Conservation (phyloP, 2,113 vertebrate species). For the Euleptes europaea region DNA sequence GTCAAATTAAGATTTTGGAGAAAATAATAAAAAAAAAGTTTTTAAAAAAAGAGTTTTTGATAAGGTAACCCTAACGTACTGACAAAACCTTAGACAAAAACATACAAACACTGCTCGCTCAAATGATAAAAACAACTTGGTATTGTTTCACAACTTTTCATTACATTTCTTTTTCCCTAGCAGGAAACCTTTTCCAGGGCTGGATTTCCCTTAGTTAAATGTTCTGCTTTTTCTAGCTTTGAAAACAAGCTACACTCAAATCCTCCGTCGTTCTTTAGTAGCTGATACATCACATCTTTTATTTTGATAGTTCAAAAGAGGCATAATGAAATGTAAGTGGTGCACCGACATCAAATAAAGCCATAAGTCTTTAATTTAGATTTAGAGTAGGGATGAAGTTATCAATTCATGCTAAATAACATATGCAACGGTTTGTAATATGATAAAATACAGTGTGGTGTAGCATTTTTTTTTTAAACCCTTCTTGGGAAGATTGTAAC, state of each 20-base stretch:
- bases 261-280: neutral
- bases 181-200: neutral
- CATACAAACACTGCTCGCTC: neutral
- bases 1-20: too few species aligned
- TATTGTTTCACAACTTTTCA: conserved; percentile 4
- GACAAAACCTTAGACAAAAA: neutral
- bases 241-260: conserved; percentile 2
- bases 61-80: too few species aligned
- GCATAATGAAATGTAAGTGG: conserved; percentile 21
- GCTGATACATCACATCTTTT: conserved; percentile 13
- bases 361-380: conserved; percentile 34
- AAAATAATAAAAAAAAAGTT: too few species aligned
- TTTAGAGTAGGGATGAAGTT: conserved; percentile 41
- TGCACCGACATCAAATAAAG: neutral
- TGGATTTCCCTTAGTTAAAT: neutral
- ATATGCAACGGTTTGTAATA: conserved; percentile 42
- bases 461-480: neutral
- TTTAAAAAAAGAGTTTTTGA: too few species aligned
- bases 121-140: conserved; percentile 25
- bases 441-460: conserved; percentile 33
- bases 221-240: conserved; percentile 31
- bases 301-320: conserved; percentile 22
- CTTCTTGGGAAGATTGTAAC: conserved; percentile 62
- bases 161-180: neutral
- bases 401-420: conserved; percentile 48